Evolutionary conservation across 2,797 vertebrate species (phyloP), one percentile per base, ranked within the genome.

Genomic region (Diplodus sargus): DNA sequence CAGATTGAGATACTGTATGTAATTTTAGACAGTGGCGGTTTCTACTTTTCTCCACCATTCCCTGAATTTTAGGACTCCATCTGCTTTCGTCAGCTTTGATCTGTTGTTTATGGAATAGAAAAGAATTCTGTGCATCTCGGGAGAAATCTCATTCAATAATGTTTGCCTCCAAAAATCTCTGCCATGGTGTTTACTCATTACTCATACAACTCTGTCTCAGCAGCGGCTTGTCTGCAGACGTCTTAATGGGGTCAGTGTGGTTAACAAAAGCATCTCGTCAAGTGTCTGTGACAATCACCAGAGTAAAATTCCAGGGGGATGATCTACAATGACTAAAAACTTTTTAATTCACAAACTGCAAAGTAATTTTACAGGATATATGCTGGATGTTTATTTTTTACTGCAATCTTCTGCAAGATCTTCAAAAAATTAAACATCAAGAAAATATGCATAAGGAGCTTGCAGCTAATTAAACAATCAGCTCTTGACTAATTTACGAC

Each of bases 181-280:
- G 51, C 23, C 2, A 16, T 30, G 58, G 59, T 70, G 18, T 1
- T 6, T 34, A 74, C 23, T 81, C 60, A 25, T n/a, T 30, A 5
- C 28, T 84, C 52, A 12, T 58, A 22, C 22, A 22, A 71, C 6
- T 49, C 42, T 17, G 0, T 64, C 52, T 53, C 49, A 18, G 70
- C 71, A 12, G 67, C 4, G 48, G 47, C 23, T 59, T 8, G 53
- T 73, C 39, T 65, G 30, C 51, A 63, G n/a, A 67, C 49, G 14
- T 49, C 43, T 28, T 74, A 60, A 77, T 74, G 70, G 75, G 71
- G 43, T 63, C 65, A 71, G 11, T 15, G 61, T 57, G 47, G 51
- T 30, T 51, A 47, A 58, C 42, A 23, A 45, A 53, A 56, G 57
- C 58, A 60, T 53, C 28, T 42, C 60, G 65, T 66, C 23, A 70